Base-by-base conservation (phyloP, 2,113 vertebrate genomes). In the Takifugu flavidus region DNA sequence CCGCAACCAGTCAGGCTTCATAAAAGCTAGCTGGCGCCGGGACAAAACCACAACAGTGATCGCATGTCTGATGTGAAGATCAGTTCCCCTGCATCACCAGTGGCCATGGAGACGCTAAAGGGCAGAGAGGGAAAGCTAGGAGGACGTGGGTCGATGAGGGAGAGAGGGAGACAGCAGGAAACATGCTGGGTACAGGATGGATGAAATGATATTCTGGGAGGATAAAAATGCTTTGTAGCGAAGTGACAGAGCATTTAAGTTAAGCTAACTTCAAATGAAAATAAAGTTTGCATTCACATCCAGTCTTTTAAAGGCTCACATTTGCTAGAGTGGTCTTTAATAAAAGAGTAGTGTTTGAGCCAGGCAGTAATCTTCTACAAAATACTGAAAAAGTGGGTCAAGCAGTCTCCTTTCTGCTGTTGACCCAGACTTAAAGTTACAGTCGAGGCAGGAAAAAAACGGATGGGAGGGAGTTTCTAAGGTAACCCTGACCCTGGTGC, bases 1-100 rank as follows among this genome's bases (percentile, higher is more conserved):
- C 77, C 82, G 73, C 74, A 80, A 69, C 78, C 78, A 73, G 79
- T 85, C 80, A 74, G 74, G 79, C 78, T 86, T 82, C 69, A 78
- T 84, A 86, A 87, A 72, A 78, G 76, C 65, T 79, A 76, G 74
- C 63, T 72, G 75, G 64, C 70, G 29, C 57, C 75, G 61, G 74
- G 72, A 74, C 45, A 62, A 60, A 83, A 82, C 81, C 79, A 80
- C 69, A 73, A 65, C 65, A 62, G 55, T 67, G 53, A 60, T 82
- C 77, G 11, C 34, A 39, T 39, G 34, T 39, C 34, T 39, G 34
- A 39, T 39, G n/a, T n/a, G n/a, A 47, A 47, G 50, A 13, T 71
- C 59, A 67, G 46, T 59, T 49, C 64, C 29, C 54, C 15, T 60
- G 46, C 51, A 75, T 78, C 46, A 56, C 63, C 63, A 55, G 63